Evolutionary conservation across 1,140 invertebrate species (phyloP).

Genomic region (Psix sp.): DNA sequence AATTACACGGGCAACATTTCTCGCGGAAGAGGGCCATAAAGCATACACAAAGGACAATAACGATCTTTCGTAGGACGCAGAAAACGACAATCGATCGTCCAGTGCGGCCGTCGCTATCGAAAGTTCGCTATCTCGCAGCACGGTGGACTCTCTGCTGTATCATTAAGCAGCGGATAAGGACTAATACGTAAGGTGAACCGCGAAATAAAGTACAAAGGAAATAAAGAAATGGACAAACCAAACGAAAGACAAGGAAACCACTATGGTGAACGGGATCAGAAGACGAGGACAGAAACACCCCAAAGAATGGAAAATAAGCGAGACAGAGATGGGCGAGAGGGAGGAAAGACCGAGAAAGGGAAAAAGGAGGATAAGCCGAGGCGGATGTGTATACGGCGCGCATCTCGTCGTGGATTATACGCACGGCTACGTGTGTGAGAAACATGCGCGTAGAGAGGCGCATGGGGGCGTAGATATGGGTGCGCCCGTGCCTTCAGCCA

Average conservation of each 20-base stretch:
- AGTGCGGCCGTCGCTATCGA: conserved; percentile 40
- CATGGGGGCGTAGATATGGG: conserved; percentile 76
- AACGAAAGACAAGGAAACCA: not conserved
- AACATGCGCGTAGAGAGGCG: conserved; percentile 63
- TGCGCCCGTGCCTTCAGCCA: conserved; percentile 75
- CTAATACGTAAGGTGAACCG: conserved; percentile 64
- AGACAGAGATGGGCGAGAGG: not conserved
- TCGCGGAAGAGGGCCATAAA: conserved; percentile 40
- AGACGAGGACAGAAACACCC: not conserved
- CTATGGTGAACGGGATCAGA: not conserved
- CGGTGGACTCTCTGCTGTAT: conserved; percentile 65
- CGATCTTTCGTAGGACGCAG: conserved; percentile 45
- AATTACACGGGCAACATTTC: conserved; percentile 30
- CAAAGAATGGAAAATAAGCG: not conserved
- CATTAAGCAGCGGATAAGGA: conserved; percentile 69
- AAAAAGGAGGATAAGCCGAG: conserved; percentile 45
- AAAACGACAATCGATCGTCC: conserved; percentile 41
- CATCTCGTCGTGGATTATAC: conserved; percentile 38
- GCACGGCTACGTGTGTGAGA: conserved; percentile 32
- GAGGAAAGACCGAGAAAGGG: not conserved
- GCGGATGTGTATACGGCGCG: conserved; percentile 47
- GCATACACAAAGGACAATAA: conserved; percentile 55
- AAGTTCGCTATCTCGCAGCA: conserved; percentile 48
- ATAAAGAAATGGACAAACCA: conserved; percentile 2
- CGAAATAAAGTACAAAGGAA: conserved; percentile 22